Percentiles rank a stretch among this genome's conserved stretches.
phyloP scores from a whole-genome alignment of 2,797 vertebrate species.

The Garrulus glandarius region DNA sequence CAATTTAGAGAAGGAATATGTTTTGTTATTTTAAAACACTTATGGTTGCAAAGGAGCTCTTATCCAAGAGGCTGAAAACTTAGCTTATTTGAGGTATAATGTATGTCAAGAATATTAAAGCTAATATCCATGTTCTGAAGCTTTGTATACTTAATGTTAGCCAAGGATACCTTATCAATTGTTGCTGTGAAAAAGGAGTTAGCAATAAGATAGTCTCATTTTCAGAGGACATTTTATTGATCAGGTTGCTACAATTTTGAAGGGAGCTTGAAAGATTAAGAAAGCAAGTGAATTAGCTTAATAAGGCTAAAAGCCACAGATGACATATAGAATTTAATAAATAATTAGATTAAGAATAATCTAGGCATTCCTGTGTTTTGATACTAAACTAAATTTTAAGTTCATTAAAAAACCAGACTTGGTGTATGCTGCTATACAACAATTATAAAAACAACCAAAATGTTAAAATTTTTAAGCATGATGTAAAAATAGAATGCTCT shows the following conservation, averaged over 20 bases:
- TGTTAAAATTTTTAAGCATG: background rate
- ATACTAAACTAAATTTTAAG: background rate
- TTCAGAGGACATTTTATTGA: background rate
- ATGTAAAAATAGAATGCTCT: background rate
- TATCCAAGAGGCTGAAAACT: background rate
- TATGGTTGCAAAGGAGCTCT: background rate
- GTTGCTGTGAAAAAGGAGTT: background rate
- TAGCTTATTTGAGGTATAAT: background rate
- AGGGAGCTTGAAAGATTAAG: background rate
- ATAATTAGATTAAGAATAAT: background rate
- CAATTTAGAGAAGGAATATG: background rate
- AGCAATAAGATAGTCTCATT: background rate
- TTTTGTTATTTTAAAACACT: conserved; percentile 16
- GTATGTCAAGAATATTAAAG: background rate
- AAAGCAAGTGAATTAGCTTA: background rate
- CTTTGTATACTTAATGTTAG: background rate
- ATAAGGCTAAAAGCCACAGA: background rate
- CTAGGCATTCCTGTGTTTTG: background rate
- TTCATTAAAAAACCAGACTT: background rate
- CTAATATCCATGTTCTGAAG: background rate
- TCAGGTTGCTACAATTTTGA: background rate
- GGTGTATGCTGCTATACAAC: background rate
- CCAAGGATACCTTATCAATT: background rate
- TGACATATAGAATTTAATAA: background rate
- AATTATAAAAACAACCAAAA: background rate